Percentiles rank a stretch among this genome's conserved stretches.
Conservation (phyloP, 2,888 invertebrate genomes). For the Yponomeuta cagnagella region DNA sequence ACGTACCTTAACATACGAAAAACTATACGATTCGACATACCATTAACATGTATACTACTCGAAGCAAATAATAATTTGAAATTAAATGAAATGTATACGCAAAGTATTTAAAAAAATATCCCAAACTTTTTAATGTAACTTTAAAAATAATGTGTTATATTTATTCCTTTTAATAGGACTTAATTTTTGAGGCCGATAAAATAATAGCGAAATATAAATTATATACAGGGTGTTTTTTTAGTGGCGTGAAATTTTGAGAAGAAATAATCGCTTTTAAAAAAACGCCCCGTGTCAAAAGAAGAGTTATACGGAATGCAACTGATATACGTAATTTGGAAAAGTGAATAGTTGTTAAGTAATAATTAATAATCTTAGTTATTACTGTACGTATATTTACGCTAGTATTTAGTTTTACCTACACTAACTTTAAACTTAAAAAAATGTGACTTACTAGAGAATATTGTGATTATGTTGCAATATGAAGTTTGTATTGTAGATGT, state of each 20-base stretch:
- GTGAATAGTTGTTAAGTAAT: conserved; percentile 34
- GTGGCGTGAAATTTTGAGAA: neutral
- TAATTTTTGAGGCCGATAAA: conserved; percentile 12
- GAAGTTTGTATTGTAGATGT: neutral
- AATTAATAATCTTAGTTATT: conserved; percentile 8
- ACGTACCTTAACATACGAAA: conserved; percentile 52
- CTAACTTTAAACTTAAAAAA: conserved; percentile 4
- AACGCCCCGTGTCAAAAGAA: neutral
- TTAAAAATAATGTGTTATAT: conserved; percentile 1
- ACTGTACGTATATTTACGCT: conserved; percentile 13
- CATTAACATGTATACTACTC: conserved; percentile 35
- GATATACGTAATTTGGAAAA: conserved; percentile 65
- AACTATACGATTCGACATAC: conserved; percentile 49
- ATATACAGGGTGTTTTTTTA: neutral
- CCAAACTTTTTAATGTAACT: conserved; percentile 31
- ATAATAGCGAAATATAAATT: conserved; percentile 7
- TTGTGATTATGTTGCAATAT: conserved; percentile 1
- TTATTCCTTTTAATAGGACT: conserved; percentile 10
- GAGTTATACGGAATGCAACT: conserved; percentile 55
- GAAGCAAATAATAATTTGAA: conserved; percentile 23
- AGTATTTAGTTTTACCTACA: conserved; percentile 2
- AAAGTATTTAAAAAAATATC: conserved; percentile 30
- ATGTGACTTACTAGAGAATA: conserved; percentile 7
- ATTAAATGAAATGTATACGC: conserved; percentile 50
- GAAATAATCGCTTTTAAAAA: neutral